phyloP scores from a whole-genome alignment of 2,888 invertebrate species.

The Volucella zonaria region DNA sequence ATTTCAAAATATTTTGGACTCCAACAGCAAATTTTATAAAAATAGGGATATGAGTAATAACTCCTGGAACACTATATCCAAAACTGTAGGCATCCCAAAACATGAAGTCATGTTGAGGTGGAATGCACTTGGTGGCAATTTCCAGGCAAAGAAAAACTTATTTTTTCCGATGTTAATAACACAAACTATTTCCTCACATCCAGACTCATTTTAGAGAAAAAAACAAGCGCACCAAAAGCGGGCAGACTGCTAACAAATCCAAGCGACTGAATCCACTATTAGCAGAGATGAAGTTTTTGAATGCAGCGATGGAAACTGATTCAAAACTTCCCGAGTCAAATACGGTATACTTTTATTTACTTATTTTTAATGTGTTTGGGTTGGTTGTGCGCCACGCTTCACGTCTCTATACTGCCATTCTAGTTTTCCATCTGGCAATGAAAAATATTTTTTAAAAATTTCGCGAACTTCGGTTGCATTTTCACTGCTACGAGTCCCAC shows the following conservation, averaged over 20 bases:
- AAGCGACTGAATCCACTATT: constrained; percentile 10
- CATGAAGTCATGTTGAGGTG: too few relatives aligned
- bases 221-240: neutral
- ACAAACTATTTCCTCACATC: too few relatives aligned
- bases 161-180: too few relatives aligned
- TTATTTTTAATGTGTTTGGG: constrained; percentile 1
- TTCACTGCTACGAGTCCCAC: constrained; percentile 4
- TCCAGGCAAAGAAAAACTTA: too few relatives aligned
- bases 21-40: too few relatives aligned
- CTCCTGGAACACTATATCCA: too few relatives aligned
- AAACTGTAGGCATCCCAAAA: too few relatives aligned
- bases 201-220: too few relatives aligned
- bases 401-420: constrained; percentile 6
- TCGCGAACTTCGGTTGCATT: constrained; percentile 12
- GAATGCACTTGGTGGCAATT: too few relatives aligned
- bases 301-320: constrained; percentile 6
- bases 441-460: constrained; percentile 22
- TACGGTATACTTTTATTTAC: neutral
- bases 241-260: neutral
- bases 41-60: too few relatives aligned
- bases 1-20: too few relatives aligned
- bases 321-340: constrained; percentile 15
- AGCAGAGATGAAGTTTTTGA: constrained; percentile 8
- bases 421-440: constrained; percentile 5
- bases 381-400: constrained; percentile 10